Evolutionary conservation across 2,113 vertebrate genomes (phyloP).

Genomic region (Trematocara stigmaticum): DNA sequence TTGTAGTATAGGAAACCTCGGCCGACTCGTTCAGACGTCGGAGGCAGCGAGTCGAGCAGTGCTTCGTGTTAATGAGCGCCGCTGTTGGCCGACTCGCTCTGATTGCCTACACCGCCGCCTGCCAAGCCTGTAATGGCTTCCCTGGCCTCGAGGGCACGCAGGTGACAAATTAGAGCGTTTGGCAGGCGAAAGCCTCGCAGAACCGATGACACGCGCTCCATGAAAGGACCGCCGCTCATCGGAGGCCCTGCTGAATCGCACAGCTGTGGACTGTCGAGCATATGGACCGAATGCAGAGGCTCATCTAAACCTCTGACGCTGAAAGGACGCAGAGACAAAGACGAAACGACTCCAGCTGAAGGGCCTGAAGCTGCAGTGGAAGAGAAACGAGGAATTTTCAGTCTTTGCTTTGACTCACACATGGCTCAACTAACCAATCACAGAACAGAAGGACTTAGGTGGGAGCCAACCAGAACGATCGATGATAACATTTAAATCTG

Average conservation of each 20-base stretch:
- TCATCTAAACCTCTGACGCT: not conserved
- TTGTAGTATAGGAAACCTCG: not conserved
- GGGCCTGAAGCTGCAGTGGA: not conserved
- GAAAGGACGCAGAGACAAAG: not conserved
- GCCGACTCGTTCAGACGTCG: not conserved
- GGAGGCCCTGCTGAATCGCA: not conserved
- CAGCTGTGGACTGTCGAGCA: not conserved
- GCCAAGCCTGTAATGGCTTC: conserved; percentile 31
- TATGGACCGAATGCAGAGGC: not conserved
- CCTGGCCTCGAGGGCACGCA: conserved; percentile 15
- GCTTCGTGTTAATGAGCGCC: not conserved
- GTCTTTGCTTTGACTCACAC: not conserved
- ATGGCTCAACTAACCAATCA: not conserved
- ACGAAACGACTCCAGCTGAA: not conserved
- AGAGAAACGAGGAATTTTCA: no score
- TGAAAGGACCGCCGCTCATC: not conserved
- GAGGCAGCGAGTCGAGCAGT: not conserved
- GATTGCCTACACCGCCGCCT: conserved; percentile 23
- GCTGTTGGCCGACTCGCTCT: conserved; percentile 7
- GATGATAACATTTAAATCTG: not conserved
- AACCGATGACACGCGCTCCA: not conserved
- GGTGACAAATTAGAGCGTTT: conserved; percentile 36
- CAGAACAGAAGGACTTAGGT: not conserved
- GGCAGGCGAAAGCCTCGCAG: not conserved
- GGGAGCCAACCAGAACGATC: not conserved